Base-by-base conservation (phyloP, 2,113 vertebrate genomes). In the Platycercus adscitus region DNA sequence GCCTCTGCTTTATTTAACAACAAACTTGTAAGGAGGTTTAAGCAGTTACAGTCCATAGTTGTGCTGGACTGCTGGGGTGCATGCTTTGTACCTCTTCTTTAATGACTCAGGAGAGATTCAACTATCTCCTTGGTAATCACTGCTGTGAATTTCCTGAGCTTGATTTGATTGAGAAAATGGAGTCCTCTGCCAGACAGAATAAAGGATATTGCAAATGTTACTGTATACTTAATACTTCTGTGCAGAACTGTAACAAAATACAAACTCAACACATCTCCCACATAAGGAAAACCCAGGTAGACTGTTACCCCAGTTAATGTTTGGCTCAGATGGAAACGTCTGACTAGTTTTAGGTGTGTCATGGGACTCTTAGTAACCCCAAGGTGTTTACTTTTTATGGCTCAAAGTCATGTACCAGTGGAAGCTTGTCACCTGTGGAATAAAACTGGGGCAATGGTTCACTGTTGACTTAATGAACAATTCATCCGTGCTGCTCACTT, bases 261-360 rank as follows among this genome's bases (percentile, higher is more conserved):
- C 10, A 33, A 89, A n/a, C 24, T 58, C 11, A 39, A 3, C n/a
- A 21, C 0, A 1, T 28, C 63, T 55, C 17, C 63, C 52, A 55
- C 47, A 8, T 1, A 8, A 77, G 35, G 63, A 73, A 63, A 84
- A 56, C 53, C 44, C 31, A 2, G 5, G 15, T 21, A 41, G 47
- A 21, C 43, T 50, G 60, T 35, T 60, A 49, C 11, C 33, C 53
- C 60, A 25, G 65, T 89, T 93, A 92, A 92, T 70, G 65, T 89
- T 92, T 93, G 81, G 33, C 91, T 87, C 77, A 8, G 25, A 29
- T 17, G 15, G 24, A 56, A 91, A n/a, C 8, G 1, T 35, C 25
- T 53, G 13, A 47, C 8, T 31, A 10, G 65, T 88, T 58, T 76
- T 47, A 68, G 63, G 50, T 33, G 82, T 81, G 93, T 95, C 96